A percentile compares a stretch with the other conserved stretches of the same genome.
Conservation (phyloP, 1,140 invertebrate genomes). For the Phymastichus coffea region DNA sequence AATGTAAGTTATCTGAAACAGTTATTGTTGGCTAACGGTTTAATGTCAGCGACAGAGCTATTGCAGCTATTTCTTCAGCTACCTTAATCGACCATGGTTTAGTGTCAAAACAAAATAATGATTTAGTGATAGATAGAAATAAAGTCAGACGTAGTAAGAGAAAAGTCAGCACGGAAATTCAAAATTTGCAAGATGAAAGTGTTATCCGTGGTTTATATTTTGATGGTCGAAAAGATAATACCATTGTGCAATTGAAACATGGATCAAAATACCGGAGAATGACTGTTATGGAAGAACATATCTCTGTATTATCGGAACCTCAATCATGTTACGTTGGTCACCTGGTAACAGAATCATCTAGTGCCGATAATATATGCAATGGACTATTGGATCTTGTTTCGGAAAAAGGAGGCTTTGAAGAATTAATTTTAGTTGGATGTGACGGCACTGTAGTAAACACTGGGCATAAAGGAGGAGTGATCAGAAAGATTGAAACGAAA, state of each 20-base stretch:
- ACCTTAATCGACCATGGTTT: neutral
- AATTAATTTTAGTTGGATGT: neutral
- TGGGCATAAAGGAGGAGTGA: neutral
- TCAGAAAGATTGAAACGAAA: neutral
- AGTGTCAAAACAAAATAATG: neutral
- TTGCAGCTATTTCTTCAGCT: neutral
- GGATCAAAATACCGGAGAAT: neutral
- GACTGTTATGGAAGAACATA: neutral
- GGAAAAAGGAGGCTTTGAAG: neutral
- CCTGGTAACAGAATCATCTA: neutral
- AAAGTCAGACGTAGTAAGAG: neutral
- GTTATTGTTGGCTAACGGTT: neutral
- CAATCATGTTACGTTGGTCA: neutral
- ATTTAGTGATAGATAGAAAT: neutral
- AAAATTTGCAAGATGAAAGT: neutral
- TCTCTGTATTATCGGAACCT: neutral
- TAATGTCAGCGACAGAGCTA: neutral
- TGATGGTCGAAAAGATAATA: constrained; percentile 1
- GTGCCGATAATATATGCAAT: neutral
- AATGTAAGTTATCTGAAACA: too few relatives aligned
- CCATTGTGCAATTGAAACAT: neutral
- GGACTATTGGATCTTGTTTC: neutral
- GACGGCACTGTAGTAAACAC: neutral
- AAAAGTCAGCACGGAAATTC: neutral
- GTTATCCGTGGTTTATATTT: neutral